phyloP scores from a whole-genome alignment of 2,888 invertebrate species.

The Sphaerophoria rueppellii region DNA sequence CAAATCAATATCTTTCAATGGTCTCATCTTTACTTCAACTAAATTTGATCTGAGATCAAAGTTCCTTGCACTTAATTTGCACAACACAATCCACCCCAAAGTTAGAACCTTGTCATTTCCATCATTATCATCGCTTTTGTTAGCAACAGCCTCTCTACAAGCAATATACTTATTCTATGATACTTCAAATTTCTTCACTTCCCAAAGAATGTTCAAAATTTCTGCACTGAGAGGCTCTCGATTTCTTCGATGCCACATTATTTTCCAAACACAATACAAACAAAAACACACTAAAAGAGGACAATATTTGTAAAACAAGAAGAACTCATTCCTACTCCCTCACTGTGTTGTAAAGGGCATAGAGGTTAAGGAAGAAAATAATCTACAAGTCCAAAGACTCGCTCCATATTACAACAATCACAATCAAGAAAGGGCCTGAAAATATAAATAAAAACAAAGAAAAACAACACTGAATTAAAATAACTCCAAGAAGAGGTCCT shows the following conservation, averaged over 20 bases:
- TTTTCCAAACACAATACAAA: constrained; percentile 31
- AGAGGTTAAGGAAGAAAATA: constrained; percentile 25
- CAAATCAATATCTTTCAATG: too few species aligned
- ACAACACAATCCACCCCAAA: constrained; percentile 15
- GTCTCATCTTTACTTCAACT: too few species aligned
- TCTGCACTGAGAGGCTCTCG: constrained; percentile 42
- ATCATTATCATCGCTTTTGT: constrained; percentile 25
- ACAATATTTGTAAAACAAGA: constrained; percentile 39
- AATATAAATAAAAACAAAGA: constrained; percentile 44
- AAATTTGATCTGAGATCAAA: not conserved
- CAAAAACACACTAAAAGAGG: constrained; percentile 27
- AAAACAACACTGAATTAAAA: constrained; percentile 63
- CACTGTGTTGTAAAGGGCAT: constrained; percentile 20
- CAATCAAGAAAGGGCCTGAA: constrained; percentile 15
- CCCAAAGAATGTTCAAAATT: constrained; percentile 49
- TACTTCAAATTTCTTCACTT: constrained; percentile 37
- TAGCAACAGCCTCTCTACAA: constrained; percentile 13
- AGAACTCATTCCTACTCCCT: not conserved
- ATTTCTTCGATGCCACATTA: constrained; percentile 34
- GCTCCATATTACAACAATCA: not conserved
- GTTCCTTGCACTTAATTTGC: constrained; percentile 30
- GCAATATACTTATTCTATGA: constrained; percentile 35
- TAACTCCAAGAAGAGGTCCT: constrained; percentile 30
- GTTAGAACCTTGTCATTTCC: constrained; percentile 57
- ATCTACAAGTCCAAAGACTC: constrained; percentile 10